Percentiles rank a stretch among this genome's conserved stretches.
Conservation (phyloP, 2,888 invertebrate species). For the Sphaerophoria taeniata region DNA sequence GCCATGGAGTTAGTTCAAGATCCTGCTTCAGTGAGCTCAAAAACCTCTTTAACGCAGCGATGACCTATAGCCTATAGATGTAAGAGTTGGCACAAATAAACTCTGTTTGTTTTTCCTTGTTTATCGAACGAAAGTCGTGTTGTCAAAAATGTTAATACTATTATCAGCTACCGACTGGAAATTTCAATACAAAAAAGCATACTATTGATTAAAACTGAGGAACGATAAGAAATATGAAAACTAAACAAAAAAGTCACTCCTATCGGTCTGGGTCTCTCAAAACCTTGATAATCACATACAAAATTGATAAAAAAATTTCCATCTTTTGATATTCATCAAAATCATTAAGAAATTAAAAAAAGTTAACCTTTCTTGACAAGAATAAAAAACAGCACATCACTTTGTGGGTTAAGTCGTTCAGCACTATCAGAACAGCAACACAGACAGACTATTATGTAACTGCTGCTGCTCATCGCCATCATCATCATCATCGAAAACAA, state of each 20-base stretch:
- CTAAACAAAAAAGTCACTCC: not conserved
- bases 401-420: slow-evolving; percentile 8
- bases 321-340: not conserved
- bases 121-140: too few relatives aligned
- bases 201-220: not conserved
- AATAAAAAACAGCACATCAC: slow-evolving; percentile 1
- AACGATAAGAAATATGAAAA: not conserved
- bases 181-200: too few relatives aligned
- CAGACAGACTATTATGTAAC: slow-evolving; percentile 53
- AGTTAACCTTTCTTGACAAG: not conserved
- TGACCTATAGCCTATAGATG: too few relatives aligned
- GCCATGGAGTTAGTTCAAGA: too few relatives aligned
- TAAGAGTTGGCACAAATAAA: too few relatives aligned
- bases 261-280: not conserved
- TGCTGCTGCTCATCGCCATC: slow-evolving; percentile 16
- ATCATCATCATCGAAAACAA: slow-evolving; percentile 18
- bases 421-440: not conserved
- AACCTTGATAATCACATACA: not conserved
- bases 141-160: too few relatives aligned
- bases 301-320: slow-evolving; percentile 18
- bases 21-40: too few relatives aligned
- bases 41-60: too few relatives aligned
- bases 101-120: too few relatives aligned
- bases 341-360: not conserved
- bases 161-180: too few relatives aligned